Percentiles rank a stretch among this genome's conserved stretches.
These are phyloP conservation scores for Papilio polyxenes DNA, from an alignment of 1,140 invertebrate genomes.

Conservation along the genomic window DNA sequence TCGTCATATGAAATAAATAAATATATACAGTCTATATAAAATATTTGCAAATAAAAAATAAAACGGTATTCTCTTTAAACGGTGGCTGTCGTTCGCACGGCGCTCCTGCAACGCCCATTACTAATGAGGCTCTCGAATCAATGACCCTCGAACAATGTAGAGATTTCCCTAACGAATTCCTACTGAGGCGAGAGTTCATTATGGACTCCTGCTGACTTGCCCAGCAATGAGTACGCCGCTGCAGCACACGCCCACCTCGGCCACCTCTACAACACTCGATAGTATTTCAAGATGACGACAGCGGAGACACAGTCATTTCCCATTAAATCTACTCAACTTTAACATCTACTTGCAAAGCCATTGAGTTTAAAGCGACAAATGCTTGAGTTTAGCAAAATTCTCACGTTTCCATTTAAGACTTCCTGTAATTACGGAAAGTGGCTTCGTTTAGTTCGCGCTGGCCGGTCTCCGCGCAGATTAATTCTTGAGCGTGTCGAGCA, in stretches of 20 bases:
- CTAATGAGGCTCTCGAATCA: slow-evolving; percentile 57
- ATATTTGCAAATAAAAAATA: slow-evolving; percentile 32
- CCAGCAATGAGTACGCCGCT: not conserved
- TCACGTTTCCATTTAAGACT: slow-evolving; percentile 38
- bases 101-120: slow-evolving; percentile 46
- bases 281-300: slow-evolving; percentile 30
- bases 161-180: slow-evolving; percentile 47
- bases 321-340: slow-evolving; percentile 18
- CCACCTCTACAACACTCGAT: slow-evolving; percentile 25
- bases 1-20: slow-evolving; percentile 25
- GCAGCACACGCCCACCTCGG: slow-evolving; percentile 31
- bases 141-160: slow-evolving; percentile 49
- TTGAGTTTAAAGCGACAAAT: slow-evolving; percentile 25
- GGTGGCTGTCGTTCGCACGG: slow-evolving; percentile 3
- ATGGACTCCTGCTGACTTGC: slow-evolving; percentile 23
- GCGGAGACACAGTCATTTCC: not conserved
- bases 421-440: slow-evolving; percentile 37
- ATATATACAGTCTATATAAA: not conserved
- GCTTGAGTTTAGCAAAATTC: slow-evolving; percentile 26
- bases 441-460: slow-evolving; percentile 33
- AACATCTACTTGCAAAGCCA: slow-evolving; percentile 2
- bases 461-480: slow-evolving; percentile 28
- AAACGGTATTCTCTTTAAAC: slow-evolving; percentile 20
- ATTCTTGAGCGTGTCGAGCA: slow-evolving; percentile 37
- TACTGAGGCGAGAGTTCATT: slow-evolving; percentile 40